Base-by-base conservation (phyloP, 2,797 vertebrate species). In the Cryptoprocta ferox region DNA sequence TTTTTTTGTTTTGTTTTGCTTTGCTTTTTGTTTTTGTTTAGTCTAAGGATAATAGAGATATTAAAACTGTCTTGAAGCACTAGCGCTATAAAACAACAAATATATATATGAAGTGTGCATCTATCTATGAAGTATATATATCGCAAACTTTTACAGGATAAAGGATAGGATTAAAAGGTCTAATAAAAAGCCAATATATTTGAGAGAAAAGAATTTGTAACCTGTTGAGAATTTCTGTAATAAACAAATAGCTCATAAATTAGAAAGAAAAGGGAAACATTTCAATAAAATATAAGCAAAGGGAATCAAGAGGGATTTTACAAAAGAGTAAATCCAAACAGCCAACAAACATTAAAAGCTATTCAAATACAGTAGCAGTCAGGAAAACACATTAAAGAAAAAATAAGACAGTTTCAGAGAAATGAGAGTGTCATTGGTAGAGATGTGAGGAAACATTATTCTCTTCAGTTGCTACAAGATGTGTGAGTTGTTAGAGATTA, bases 171-270 rank as follows among this genome's bases (percentile, higher is more conserved):
- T 76, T 78, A 78, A 48, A 19, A 76, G 24, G 75, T 37, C 32
- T 30, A 82, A 37, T 63, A 63, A 4, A 28, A 18, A 68, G 21
- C n/a, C 56, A 50, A 80, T 37, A 37, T 14, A 68, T 61, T 35
- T 84, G 13, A 16, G 48, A 39, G 21, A 68, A 68, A 76, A 4
- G 4, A 68, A 59, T 68, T 56, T 90, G 39, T 18, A 85, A 61
- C 10, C 50, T 30, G 28, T 15, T 78, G 19, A 21, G 15, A 70
- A 50, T 48, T 85, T 85, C 21, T 79, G 28, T 79, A 59, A 61
- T 85, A 95, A 73, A 80, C 42, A 65, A 94, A 84, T 48, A 78
- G n/a, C n/a, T 84, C 50, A 79, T 18, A 84, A 84, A 42, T 92
- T 87, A 42, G 35, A 87, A 42, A 39, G 14, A 68, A 70, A 83